A percentile compares a stretch with the other conserved stretches of the same genome.
phyloP scores from a whole-genome alignment of 2,113 vertebrate genomes.

The Salvelinus alpinus region DNA sequence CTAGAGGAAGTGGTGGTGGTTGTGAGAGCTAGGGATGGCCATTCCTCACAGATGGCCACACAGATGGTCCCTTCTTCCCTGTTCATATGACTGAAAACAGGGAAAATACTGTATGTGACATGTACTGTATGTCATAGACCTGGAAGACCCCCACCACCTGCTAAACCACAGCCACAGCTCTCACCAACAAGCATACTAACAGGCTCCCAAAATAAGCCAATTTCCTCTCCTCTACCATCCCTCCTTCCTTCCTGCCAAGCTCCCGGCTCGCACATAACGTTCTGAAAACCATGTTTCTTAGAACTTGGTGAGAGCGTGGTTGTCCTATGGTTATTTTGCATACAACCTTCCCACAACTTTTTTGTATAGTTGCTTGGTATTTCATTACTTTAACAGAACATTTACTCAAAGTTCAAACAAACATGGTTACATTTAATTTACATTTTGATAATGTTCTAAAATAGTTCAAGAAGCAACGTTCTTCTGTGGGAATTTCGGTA shows the following conservation, averaged over 20 bases:
- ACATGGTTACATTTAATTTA: too few species aligned
- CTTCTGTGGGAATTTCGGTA: too few species aligned
- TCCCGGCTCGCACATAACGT: not conserved
- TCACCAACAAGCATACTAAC: not conserved
- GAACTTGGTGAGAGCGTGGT: too few species aligned
- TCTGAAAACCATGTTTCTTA: too few species aligned
- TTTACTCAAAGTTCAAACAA: too few species aligned
- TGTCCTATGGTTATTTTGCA: too few species aligned
- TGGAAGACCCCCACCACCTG: not conserved
- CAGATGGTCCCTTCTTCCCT: slow-evolving; percentile 65
- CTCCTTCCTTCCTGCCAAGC: not conserved
- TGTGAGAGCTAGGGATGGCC: slow-evolving; percentile 19
- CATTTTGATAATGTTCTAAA: too few species aligned
- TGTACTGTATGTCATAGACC: slow-evolving; percentile 33
- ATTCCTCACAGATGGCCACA: slow-evolving; percentile 64
- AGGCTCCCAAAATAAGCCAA: not conserved
- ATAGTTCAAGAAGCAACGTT: too few species aligned
- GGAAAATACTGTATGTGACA: slow-evolving; percentile 20
- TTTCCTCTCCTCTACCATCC: not conserved
- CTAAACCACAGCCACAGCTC: not conserved
- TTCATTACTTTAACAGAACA: too few species aligned
- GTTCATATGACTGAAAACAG: slow-evolving; percentile 52
- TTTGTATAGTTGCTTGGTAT: too few species aligned
- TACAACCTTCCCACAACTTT: too few species aligned
- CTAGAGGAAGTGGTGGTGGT: slow-evolving; percentile 35